These are phyloP conservation scores for Microchrysa polita DNA, from an alignment of 2,888 invertebrate genomes.

Conservation along the genomic window DNA sequence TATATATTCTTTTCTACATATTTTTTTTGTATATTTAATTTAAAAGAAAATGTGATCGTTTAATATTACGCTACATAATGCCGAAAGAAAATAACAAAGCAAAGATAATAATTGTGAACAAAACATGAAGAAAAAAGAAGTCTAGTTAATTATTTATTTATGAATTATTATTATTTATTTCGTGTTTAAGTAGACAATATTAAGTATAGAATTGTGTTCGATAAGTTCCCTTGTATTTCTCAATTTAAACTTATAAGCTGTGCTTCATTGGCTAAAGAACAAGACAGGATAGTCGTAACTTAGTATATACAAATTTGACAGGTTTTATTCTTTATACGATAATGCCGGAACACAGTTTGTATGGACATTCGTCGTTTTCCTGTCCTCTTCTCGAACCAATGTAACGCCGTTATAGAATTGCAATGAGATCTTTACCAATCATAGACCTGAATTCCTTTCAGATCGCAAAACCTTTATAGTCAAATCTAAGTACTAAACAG, in stretches of 20 bases:
- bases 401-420: not conserved
- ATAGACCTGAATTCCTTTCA: no score
- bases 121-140: not conserved
- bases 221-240: not conserved
- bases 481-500: not conserved
- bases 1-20: slow-evolving; percentile 30
- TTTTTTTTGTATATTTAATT: slow-evolving; percentile 31
- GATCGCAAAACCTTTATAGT: not conserved
- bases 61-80: slow-evolving; percentile 14
- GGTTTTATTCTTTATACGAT: no score
- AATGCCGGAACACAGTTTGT: no score
- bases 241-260: no score
- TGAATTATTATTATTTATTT: slow-evolving; percentile 44
- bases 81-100: not conserved
- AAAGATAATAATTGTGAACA: no score
- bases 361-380: no score
- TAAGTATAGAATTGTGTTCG: not conserved
- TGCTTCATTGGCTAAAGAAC: no score
- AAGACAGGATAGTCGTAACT: no score
- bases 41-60: slow-evolving; percentile 36
- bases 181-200: slow-evolving; percentile 37
- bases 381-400: no score
- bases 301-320: no score
- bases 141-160: slow-evolving; percentile 43
- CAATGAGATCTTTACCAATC: no score